Evolutionary conservation across 2,888 invertebrate species (phyloP).

Genomic region (Athalia rosae): DNA sequence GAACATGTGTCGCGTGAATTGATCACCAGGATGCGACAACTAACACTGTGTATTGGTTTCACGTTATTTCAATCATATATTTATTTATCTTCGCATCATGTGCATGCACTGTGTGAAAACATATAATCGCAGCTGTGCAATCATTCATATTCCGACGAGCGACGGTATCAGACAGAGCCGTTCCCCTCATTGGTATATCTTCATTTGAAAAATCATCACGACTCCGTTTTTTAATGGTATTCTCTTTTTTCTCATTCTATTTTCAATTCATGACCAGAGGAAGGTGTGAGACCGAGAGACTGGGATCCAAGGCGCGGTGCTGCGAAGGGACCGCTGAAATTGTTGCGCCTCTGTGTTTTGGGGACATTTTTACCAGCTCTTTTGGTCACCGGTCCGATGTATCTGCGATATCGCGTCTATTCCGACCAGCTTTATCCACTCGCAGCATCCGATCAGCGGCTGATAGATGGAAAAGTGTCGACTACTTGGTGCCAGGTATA

Average conservation of each 20-base stretch:
- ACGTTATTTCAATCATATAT: too few relatives aligned
- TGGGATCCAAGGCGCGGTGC: constrained; percentile 61
- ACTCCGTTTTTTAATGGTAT: not conserved
- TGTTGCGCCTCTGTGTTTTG: constrained; percentile 79
- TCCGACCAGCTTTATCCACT: constrained; percentile 83
- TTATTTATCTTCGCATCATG: too few relatives aligned
- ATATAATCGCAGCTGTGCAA: too few relatives aligned
- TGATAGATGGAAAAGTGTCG: constrained; percentile 84
- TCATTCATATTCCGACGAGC: too few relatives aligned
- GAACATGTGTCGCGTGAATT: too few relatives aligned
- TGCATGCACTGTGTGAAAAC: too few relatives aligned
- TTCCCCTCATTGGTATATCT: not conserved
- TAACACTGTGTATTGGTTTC: too few relatives aligned
- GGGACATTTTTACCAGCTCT: constrained; percentile 81
- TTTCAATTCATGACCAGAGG: constrained; percentile 49
- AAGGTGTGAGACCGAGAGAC: constrained; percentile 60
- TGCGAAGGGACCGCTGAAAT: constrained; percentile 76
- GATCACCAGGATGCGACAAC: too few relatives aligned
- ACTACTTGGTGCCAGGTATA: constrained; percentile 88
- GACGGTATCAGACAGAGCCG: not conserved
- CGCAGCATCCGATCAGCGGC: constrained; percentile 84
- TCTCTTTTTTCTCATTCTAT: not conserved
- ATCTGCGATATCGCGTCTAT: constrained; percentile 83
- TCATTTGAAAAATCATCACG: not conserved
- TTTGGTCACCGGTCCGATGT: constrained; percentile 81